phyloP scores from a whole-genome alignment of 2,113 vertebrate genomes.

The Periophthalmodon schlosseri region DNA sequence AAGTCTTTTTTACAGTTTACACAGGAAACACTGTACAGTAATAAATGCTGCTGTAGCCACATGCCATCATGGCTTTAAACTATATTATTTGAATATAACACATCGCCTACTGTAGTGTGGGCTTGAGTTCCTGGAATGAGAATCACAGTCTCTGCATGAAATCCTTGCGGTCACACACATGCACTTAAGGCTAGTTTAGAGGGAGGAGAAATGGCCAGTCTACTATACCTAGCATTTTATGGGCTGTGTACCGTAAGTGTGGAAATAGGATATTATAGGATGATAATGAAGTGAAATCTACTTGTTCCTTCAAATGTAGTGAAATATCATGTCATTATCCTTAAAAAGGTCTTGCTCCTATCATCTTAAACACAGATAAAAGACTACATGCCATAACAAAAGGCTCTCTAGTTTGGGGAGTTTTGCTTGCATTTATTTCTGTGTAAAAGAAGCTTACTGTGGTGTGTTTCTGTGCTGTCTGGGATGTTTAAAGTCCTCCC shows the following conservation, averaged over 20 bases:
- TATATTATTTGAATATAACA: slow-evolving; percentile 1
- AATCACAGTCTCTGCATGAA: neutral
- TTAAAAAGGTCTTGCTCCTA: slow-evolving; percentile 19
- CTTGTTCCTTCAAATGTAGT: neutral
- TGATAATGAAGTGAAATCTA: neutral
- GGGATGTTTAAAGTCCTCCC: slow-evolving; percentile 56
- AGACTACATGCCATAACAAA: slow-evolving; percentile 21
- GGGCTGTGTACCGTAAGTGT: neutral
- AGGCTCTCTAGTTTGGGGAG: slow-evolving; percentile 31
- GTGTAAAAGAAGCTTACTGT: slow-evolving; percentile 49
- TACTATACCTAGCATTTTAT: neutral
- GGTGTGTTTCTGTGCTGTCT: slow-evolving; percentile 41
- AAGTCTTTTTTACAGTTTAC: too few species aligned
- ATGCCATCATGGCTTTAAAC: neutral
- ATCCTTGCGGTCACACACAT: slow-evolving; percentile 2
- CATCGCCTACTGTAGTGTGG: neutral
- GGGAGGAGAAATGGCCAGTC: neutral
- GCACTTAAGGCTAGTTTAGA: neutral
- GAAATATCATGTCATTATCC: slow-evolving; percentile 2
- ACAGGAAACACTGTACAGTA: neutral
- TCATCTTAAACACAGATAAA: slow-evolving; percentile 42
- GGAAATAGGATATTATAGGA: neutral
- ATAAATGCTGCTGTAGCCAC: neutral
- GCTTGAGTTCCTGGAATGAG: neutral
- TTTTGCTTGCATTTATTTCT: slow-evolving; percentile 25